Evolutionary conservation across 2,797 vertebrate species (phyloP), one percentile per base, ranked within the genome.

Genomic region (Diplodus puntazzo): DNA sequence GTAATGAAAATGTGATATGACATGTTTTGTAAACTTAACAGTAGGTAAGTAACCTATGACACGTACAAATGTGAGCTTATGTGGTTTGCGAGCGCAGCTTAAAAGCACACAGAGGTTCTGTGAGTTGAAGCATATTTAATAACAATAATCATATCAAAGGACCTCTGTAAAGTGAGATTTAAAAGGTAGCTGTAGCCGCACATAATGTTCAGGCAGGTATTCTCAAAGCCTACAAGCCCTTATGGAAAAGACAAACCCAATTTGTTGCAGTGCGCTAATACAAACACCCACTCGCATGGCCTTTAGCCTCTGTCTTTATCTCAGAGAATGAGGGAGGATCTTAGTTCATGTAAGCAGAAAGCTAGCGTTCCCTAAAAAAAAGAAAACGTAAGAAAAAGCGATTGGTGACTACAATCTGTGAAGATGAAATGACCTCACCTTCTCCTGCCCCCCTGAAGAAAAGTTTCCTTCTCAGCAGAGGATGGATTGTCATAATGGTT

Each of bases 341-440:
- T 90, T 79, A 83, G 81, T 85, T 71, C 84, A 67, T 86, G 84
- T 88, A 80, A 87, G 80, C 84, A 86, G 50, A 73, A 76, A 63
- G 72, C 34, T 8, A 1, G 5, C 30, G 30, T 73, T 52, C 68
- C 21, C n/a, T 55, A 77, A 53, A 34, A 49, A 53, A 42, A 59
- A 39, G n/a, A 60, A 55, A 16, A 10, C 14, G 1, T 57, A 11
- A 30, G 42, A 18, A 23, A 55, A n/a, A 75, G 73, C 53, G 64
- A 83, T 55, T 14, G 23, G 63, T 50, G 61, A 71, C 79, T 75
- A 82, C 73, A 63, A 49, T 67, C 12, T 69, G 77, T 85, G 84
- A 50, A 9, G 85, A 84, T 82, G 87, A 88, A 83, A 88, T 93
- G 92, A 94, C 88, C 92, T 94, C 90, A 92, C 84, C 84, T 87